A percentile compares a stretch with the other conserved stretches of the same genome.
These are phyloP conservation scores for Todiramphus saurophagus DNA, from an alignment of 2,113 vertebrate genomes.

Conservation along the genomic window DNA sequence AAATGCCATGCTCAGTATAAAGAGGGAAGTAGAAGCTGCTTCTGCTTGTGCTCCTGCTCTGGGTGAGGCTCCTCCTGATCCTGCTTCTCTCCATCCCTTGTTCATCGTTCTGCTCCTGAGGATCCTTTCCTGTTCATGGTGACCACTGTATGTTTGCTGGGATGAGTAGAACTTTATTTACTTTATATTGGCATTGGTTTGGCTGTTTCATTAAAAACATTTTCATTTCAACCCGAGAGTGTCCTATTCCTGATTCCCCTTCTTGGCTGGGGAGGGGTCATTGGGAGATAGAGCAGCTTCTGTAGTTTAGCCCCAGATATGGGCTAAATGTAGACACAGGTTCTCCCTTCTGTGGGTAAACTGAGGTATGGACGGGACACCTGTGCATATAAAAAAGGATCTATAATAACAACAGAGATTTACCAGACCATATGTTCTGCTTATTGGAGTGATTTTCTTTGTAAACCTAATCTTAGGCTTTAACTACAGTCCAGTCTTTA, in stretches of 20 bases:
- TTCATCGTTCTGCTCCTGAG: not conserved
- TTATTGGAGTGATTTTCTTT: not conserved
- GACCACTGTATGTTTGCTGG: not conserved
- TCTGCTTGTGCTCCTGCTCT: not conserved
- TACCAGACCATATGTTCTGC: not conserved
- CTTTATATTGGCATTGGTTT: not conserved
- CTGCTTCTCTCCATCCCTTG: not conserved
- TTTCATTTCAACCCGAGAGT: not conserved
- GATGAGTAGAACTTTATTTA: not conserved
- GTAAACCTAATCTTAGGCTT: not conserved
- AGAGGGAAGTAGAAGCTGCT: not conserved
- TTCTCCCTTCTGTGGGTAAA: not conserved
- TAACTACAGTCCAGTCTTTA: not conserved
- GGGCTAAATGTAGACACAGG: not conserved
- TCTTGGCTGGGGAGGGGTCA: not conserved
- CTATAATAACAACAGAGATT: not conserved
- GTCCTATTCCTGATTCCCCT: not conserved
- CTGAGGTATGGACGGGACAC: not conserved
- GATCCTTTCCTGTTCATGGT: not conserved
- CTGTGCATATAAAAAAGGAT: not conserved
- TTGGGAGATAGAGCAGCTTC: not conserved
- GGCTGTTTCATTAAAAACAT: not conserved
- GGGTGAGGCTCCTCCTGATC: not conserved
- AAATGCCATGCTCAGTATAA: not conserved
- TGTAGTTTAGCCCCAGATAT: not conserved